These are phyloP conservation scores for Chesias legatella DNA, from an alignment of 2,888 invertebrate genomes.

Conservation along the genomic window DNA sequence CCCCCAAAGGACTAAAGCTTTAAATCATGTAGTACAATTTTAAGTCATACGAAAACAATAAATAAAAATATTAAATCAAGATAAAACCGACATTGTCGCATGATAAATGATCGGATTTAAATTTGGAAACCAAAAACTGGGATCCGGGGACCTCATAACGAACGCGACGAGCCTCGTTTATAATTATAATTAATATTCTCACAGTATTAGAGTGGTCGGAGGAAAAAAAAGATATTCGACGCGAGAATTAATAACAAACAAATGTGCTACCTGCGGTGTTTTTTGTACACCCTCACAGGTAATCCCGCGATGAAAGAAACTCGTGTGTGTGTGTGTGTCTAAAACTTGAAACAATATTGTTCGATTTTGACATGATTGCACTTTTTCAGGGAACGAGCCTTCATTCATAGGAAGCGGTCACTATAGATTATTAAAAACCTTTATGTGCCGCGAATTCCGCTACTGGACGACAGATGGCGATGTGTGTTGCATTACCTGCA, in stretches of 20 bases:
- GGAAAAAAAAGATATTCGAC: slow-evolving; percentile 71
- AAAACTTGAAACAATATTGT: slow-evolving; percentile 74
- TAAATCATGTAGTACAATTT: slow-evolving; percentile 39
- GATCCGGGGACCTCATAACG: slow-evolving; percentile 62
- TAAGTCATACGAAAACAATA: slow-evolving; percentile 27
- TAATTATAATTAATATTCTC: slow-evolving; percentile 81
- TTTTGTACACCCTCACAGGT: slow-evolving; percentile 77
- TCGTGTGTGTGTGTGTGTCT: slow-evolving; percentile 76
- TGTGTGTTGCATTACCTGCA: slow-evolving; percentile 41
- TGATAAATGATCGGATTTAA: slow-evolving; percentile 78
- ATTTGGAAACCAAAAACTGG: slow-evolving; percentile 68
- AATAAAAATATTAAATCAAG: slow-evolving; percentile 56
- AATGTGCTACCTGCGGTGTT: slow-evolving; percentile 80
- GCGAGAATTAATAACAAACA: slow-evolving; percentile 81
- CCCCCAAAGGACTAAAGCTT: slow-evolving; percentile 27
- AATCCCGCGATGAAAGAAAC: slow-evolving; percentile 69
- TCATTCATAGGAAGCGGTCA: slow-evolving; percentile 66
- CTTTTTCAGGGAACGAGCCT: slow-evolving; percentile 61
- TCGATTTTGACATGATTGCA: slow-evolving; percentile 73
- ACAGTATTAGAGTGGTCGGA: slow-evolving; percentile 76
- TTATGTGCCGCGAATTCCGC: slow-evolving; percentile 36
- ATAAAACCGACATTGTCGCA: slow-evolving; percentile 75
- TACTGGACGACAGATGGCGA: slow-evolving; percentile 67
- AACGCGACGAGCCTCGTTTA: slow-evolving; percentile 74
- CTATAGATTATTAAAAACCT: slow-evolving; percentile 49